These are phyloP conservation scores for Leucosticte australis DNA, from an alignment of 2,113 vertebrate species.

Conservation along the genomic window DNA sequence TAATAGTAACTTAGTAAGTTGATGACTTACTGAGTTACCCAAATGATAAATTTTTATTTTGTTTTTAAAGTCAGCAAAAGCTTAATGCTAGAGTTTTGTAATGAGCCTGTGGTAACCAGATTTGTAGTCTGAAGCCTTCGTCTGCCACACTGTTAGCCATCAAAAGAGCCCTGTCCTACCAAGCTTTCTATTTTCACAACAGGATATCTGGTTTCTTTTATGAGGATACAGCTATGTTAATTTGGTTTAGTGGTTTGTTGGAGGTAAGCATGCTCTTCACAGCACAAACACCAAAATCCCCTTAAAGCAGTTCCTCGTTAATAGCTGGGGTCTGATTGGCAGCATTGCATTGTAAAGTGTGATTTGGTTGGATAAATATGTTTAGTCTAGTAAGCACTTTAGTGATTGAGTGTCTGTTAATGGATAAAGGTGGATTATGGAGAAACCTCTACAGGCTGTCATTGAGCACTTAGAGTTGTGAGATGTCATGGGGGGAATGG, in stretches of 20 bases:
- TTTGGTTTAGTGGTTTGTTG: slow-evolving; percentile 88
- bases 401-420: slow-evolving; percentile 89
- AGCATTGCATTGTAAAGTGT: slow-evolving; percentile 85
- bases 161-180: slow-evolving; percentile 81
- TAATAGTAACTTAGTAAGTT: slow-evolving; percentile 63
- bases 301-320: slow-evolving; percentile 82
- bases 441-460: slow-evolving; percentile 80
- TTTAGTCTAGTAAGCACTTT: slow-evolving; percentile 87
- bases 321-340: slow-evolving; percentile 83
- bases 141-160: slow-evolving; percentile 77
- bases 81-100: slow-evolving; percentile 67
- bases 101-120: slow-evolving; percentile 75
- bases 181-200: slow-evolving; percentile 83
- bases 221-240: slow-evolving; percentile 87
- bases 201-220: slow-evolving; percentile 90
- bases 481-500: slow-evolving; percentile 65
- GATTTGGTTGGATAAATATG: slow-evolving; percentile 87
- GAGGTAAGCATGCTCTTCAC: slow-evolving; percentile 84
- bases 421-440: slow-evolving; percentile 86
- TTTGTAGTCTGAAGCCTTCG: slow-evolving; percentile 75
- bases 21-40: slow-evolving; percentile 73
- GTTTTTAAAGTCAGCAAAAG: slow-evolving; percentile 76
- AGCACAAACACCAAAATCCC: slow-evolving; percentile 83
- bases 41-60: slow-evolving; percentile 76
- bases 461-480: slow-evolving; percentile 80